Evolutionary conservation across 1,140 invertebrate species (phyloP).

Genomic region (Penaeus vannamei): DNA sequence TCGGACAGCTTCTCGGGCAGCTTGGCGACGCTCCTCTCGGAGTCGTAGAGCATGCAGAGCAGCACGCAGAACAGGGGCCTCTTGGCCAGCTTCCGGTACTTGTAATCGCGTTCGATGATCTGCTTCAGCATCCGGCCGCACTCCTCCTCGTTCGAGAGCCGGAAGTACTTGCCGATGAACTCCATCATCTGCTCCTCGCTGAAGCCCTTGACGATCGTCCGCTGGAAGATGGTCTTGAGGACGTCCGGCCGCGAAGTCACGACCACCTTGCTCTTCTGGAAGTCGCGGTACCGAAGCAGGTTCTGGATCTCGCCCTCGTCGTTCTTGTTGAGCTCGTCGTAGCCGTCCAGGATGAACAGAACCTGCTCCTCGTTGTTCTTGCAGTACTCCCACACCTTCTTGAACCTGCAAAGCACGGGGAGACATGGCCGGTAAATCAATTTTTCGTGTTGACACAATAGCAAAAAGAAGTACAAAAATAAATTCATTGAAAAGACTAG

Average conservation of each 20-base stretch:
- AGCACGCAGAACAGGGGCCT: conserved; percentile 76
- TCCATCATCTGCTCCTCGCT: conserved; percentile 75
- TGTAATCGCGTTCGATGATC: conserved; percentile 69
- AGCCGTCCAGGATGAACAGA: conserved; percentile 76
- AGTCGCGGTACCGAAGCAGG: conserved; percentile 75
- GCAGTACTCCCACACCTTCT: conserved; percentile 70
- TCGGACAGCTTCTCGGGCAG: conserved; percentile 64
- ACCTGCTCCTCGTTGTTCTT: conserved; percentile 74
- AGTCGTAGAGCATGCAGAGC: conserved; percentile 74
- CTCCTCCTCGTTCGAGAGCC: conserved; percentile 72
- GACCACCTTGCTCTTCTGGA: conserved; percentile 75
- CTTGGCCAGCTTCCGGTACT: conserved; percentile 72
- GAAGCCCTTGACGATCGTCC: conserved; percentile 74
- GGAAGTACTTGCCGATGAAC: conserved; percentile 74
- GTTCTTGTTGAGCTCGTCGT: conserved; percentile 72
- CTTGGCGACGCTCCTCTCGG: conserved; percentile 69
- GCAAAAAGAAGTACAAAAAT: not conserved
- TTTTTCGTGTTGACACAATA: not conserved
- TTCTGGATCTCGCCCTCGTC: conserved; percentile 73
- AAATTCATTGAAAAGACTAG: too few species aligned
- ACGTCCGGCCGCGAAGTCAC: conserved; percentile 74
- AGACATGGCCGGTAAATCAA: not conserved
- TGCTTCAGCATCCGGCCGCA: conserved; percentile 67
- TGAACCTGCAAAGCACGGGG: conserved; percentile 40
- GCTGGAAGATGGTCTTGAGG: conserved; percentile 72